Evolutionary conservation across 2,797 vertebrate genomes (phyloP).

Genomic region (Sibirionetta formosa): DNA sequence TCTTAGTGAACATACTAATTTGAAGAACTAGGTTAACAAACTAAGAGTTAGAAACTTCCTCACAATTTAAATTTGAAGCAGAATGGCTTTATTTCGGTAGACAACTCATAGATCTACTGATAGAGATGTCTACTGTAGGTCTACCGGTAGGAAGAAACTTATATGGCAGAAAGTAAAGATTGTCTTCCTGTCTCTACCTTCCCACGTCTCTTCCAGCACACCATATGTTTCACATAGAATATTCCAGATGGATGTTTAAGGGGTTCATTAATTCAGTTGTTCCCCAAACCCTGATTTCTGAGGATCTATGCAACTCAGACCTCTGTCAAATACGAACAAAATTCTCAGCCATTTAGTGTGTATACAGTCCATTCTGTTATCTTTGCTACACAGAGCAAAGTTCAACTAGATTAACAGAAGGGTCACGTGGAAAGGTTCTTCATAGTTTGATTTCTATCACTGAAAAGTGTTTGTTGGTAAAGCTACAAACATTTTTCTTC

Average conservation of each 20-base stretch:
- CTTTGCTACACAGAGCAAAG: neutral
- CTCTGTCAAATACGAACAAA: neutral
- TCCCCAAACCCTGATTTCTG: neutral
- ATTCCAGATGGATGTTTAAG: conserved; percentile 2
- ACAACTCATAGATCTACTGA: neutral
- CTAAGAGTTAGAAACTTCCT: neutral
- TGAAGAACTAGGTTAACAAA: neutral
- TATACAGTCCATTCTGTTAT: neutral
- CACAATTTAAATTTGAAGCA: neutral
- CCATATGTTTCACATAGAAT: neutral
- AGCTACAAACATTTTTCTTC: neutral
- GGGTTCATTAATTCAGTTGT: conserved; percentile 13
- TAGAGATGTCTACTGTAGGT: neutral
- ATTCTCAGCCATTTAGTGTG: neutral
- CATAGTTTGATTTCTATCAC: neutral
- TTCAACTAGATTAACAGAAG: neutral
- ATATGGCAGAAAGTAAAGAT: neutral
- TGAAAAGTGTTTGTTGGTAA: neutral
- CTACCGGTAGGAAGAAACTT: neutral
- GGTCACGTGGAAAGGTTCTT: neutral
- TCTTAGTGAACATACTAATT: neutral
- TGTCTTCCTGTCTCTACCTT: neutral
- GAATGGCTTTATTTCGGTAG: neutral
- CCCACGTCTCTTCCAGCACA: neutral
- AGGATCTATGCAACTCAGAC: neutral